Conservation (phyloP, 2,113 vertebrate species). For the Petromus typicus region DNA sequence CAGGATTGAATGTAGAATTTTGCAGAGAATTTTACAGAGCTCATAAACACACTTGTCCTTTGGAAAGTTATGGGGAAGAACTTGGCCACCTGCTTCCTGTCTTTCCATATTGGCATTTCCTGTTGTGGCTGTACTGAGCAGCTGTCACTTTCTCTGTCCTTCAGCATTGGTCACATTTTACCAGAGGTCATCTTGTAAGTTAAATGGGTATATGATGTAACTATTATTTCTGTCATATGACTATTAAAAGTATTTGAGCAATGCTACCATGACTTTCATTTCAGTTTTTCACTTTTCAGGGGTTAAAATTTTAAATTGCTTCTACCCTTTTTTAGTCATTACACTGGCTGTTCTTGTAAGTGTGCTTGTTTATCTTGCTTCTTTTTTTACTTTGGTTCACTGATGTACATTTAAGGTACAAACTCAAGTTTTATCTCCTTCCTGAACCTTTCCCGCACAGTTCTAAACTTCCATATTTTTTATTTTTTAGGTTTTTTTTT, state of each 20-base stretch:
- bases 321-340: slow-evolving; percentile 10
- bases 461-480: neutral
- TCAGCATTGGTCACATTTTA: slow-evolving; percentile 60
- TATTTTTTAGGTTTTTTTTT: no score
- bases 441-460: slow-evolving; percentile 5
- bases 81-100: slow-evolving; percentile 77
- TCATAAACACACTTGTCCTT: slow-evolving; percentile 25
- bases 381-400: neutral
- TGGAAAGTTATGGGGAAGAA: slow-evolving; percentile 65
- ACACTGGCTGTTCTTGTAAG: slow-evolving; percentile 3
- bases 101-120: slow-evolving; percentile 75
- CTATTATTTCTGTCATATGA: slow-evolving; percentile 12
- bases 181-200: slow-evolving; percentile 61
- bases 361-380: neutral
- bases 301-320: slow-evolving; percentile 15
- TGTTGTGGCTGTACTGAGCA: slow-evolving; percentile 66
- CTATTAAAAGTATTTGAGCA: slow-evolving; percentile 18
- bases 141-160: slow-evolving; percentile 68
- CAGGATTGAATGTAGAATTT: slow-evolving; percentile 16
- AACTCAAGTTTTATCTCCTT: slow-evolving; percentile 37
- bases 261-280: neutral
- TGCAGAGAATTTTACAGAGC: slow-evolving; percentile 37
- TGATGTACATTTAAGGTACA: slow-evolving; percentile 42
- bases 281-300: slow-evolving; percentile 33
- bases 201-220: slow-evolving; percentile 57